phyloP scores from a whole-genome alignment of 2,797 vertebrate species.

The Loriculus beryllinus region DNA sequence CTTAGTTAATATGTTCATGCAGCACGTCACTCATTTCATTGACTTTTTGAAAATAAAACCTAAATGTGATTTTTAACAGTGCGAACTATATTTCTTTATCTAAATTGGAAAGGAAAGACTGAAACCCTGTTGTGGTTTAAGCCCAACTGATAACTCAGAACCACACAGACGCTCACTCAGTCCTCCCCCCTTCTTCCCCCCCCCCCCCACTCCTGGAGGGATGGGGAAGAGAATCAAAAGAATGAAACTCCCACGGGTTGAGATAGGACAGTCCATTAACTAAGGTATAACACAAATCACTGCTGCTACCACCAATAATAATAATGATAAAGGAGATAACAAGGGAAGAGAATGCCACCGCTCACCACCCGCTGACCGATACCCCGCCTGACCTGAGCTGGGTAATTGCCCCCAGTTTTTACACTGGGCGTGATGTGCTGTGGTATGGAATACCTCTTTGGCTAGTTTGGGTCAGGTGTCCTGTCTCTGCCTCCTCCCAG shows the following conservation, averaged over 20 bases:
- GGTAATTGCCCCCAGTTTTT: too few species aligned
- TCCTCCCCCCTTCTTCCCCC: not conserved
- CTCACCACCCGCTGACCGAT: too few species aligned
- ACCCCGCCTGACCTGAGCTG: too few species aligned
- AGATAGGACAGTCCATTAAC: not conserved
- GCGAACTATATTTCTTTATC: not conserved
- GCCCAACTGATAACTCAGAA: not conserved
- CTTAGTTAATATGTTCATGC: not conserved
- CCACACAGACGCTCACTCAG: not conserved
- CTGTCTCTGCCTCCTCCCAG: too few species aligned
- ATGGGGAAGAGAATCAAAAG: not conserved
- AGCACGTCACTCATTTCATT: not conserved
- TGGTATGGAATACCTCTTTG: too few species aligned
- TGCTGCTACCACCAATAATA: too few species aligned
- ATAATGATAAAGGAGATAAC: too few species aligned
- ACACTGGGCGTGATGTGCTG: too few species aligned
- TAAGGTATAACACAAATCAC: not conserved
- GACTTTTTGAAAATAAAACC: not conserved
- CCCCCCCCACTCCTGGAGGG: too few species aligned
- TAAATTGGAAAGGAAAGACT: not conserved
- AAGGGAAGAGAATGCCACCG: too few species aligned
- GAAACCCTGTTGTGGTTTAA: not conserved
- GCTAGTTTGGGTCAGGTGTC: too few species aligned
- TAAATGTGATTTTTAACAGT: not conserved
- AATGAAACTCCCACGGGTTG: not conserved